Evolutionary conservation across 2,797 vertebrate species (phyloP).

Genomic region (Chaenodraco wilsoni): DNA sequence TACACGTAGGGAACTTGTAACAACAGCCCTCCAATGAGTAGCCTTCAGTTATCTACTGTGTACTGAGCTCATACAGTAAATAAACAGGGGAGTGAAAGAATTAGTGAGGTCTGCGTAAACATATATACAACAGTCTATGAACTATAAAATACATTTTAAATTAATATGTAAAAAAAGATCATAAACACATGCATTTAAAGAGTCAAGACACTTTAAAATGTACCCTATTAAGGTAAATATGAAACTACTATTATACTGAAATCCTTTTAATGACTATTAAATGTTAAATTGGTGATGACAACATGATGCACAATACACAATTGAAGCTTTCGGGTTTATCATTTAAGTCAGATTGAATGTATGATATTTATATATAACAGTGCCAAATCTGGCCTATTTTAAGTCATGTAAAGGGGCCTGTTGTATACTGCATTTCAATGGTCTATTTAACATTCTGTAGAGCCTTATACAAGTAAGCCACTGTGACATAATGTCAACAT

Average conservation of each 20-base stretch:
- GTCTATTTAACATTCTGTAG: not conserved
- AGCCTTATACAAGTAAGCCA: not conserved
- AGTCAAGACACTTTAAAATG: not conserved
- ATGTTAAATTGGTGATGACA: not conserved
- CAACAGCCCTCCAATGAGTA: slow-evolving; percentile 48
- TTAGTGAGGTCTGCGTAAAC: not conserved
- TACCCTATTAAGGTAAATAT: not conserved
- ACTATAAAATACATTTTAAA: not conserved
- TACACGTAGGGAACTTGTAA: slow-evolving; percentile 35
- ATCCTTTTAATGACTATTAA: not conserved
- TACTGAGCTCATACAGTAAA: slow-evolving; percentile 22
- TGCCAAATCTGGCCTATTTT: not conserved
- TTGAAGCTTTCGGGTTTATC: not conserved
- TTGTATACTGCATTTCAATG: not conserved
- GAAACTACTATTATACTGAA: not conserved
- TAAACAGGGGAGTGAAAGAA: not conserved
- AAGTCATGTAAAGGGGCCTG: too few species aligned
- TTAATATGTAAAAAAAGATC: not conserved
- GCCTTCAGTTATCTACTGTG: slow-evolving; percentile 31
- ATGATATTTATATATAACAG: not conserved
- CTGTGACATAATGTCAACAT: slow-evolving; percentile 1
- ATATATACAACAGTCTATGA: not conserved
- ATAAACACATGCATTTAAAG: not conserved
- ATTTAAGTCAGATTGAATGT: not conserved
- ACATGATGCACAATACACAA: not conserved